Conservation (phyloP, 2,888 invertebrate genomes). For the Odontomyia ornata region DNA sequence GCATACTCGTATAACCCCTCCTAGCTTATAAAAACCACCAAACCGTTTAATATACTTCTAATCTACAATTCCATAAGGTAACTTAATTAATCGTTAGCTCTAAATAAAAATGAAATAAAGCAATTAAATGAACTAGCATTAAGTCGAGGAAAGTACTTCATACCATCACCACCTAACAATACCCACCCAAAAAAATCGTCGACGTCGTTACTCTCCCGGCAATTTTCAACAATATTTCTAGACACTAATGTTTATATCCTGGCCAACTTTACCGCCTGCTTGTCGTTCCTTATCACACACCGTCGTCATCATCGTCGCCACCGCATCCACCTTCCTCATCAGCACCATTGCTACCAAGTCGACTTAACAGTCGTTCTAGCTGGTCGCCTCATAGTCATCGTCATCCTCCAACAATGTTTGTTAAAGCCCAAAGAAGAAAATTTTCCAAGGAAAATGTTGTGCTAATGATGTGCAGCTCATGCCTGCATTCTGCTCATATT, state of each 20-base stretch:
- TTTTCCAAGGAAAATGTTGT: slow-evolving; percentile 39
- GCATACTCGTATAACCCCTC: too few relatives aligned
- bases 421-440: slow-evolving; percentile 18
- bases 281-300: neutral
- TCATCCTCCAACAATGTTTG: slow-evolving; percentile 1
- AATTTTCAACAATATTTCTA: slow-evolving; percentile 11
- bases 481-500: too few relatives aligned
- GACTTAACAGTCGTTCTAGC: too few relatives aligned
- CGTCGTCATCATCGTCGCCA: neutral
- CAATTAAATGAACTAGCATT: slow-evolving; percentile 30
- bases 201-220: neutral
- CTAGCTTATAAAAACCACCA: too few relatives aligned
- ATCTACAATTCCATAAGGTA: too few relatives aligned
- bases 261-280: neutral
- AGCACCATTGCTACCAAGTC: neutral
- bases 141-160: neutral
- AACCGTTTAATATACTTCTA: too few relatives aligned
- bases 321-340: slow-evolving; percentile 6
- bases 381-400: neutral
- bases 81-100: slow-evolving; percentile 27
- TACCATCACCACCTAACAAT: neutral
- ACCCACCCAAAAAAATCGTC: neutral
- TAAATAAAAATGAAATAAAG: slow-evolving; percentile 35
- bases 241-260: slow-evolving; percentile 1
- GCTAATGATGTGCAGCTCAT: slow-evolving; percentile 23